A percentile compares a stretch with the other conserved stretches of the same genome.
Conservation (phyloP, 2,888 invertebrate species). For the Parelbella ahira region DNA sequence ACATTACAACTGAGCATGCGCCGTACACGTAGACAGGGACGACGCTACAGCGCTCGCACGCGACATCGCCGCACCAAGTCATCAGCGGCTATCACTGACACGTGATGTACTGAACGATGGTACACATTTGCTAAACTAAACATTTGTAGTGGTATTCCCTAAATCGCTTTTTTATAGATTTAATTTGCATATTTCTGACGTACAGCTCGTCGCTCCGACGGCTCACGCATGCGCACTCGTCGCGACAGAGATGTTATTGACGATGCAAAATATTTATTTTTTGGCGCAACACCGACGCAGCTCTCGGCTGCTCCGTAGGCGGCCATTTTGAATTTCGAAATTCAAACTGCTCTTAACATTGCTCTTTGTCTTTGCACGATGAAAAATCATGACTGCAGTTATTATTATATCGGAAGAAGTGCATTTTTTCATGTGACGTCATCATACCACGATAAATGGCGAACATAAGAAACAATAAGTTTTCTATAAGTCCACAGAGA, state of each 20-base stretch:
- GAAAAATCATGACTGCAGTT: too few relatives aligned
- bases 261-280: conserved; percentile 78
- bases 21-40: conserved; percentile 63
- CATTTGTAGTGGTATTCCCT: conserved; percentile 49
- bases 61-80: conserved; percentile 15
- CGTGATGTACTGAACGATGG: conserved; percentile 32
- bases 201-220: conserved; percentile 43
- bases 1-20: conserved; percentile 79
- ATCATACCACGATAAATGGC: conserved; percentile 11
- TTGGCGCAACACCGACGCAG: conserved; percentile 54
- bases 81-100: conserved; percentile 11
- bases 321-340: conserved; percentile 37
- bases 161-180: conserved; percentile 70
- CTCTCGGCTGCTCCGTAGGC: conserved; percentile 31
- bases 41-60: conserved; percentile 34
- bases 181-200: conserved; percentile 79
- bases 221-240: conserved; percentile 60
- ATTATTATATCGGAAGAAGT: too few relatives aligned
- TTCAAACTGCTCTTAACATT: neutral
- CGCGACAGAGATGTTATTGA: conserved; percentile 66
- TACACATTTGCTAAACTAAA: conserved; percentile 36
- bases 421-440: too few relatives aligned
- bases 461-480: conserved; percentile 26
- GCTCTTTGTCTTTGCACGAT: neutral
- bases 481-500: conserved; percentile 48